Base-by-base conservation (phyloP, 1,140 invertebrate species). In the Mactra quadrangularis region DNA sequence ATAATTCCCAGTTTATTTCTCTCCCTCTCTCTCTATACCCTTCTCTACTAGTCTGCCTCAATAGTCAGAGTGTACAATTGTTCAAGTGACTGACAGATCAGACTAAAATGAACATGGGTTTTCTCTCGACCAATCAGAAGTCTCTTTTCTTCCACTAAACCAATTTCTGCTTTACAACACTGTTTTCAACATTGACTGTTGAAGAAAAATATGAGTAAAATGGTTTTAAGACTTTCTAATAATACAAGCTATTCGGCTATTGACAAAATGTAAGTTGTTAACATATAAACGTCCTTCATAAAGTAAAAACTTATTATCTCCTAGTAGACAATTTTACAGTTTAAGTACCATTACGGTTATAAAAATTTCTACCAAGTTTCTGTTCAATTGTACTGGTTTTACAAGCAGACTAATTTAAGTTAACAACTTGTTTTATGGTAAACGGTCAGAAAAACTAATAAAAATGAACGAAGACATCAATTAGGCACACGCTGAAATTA, bases 41-140 rank as follows among this genome's bases (percentile, higher is more conserved):
- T n/a, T n/a, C n/a, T n/a, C n/a, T n/a, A n/a, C n/a, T n/a, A n/a
- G n/a, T n/a, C n/a, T n/a, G n/a, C n/a, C n/a, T n/a, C n/a, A n/a
- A n/a, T n/a, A n/a, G n/a, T n/a, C n/a, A n/a, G n/a, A n/a, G n/a
- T n/a, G n/a, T n/a, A n/a, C n/a, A n/a, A n/a, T n/a, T 68, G 64
- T 47, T 47, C 45, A 50, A 52, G 35, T 68, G 64, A 68, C 64
- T 68, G 64, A 68, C 64, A 68, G 64, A 47, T 50, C 33, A 13
- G 41, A 47, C 41, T 68, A 41, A 68, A 68, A 68, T 68, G 64
- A 68, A 68, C 64, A 68, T 68, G 64, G n/a, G 64, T 47, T 50
- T 31, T 41, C 19, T 68, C 41, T 68, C 64, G 25, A 50, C 64
- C 64, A 68, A 68, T 68, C 64, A 68, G 64, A 68, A 47, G 41